Base-by-base conservation (phyloP, 1,140 invertebrate genomes). In the Nylanderia fulva region DNA sequence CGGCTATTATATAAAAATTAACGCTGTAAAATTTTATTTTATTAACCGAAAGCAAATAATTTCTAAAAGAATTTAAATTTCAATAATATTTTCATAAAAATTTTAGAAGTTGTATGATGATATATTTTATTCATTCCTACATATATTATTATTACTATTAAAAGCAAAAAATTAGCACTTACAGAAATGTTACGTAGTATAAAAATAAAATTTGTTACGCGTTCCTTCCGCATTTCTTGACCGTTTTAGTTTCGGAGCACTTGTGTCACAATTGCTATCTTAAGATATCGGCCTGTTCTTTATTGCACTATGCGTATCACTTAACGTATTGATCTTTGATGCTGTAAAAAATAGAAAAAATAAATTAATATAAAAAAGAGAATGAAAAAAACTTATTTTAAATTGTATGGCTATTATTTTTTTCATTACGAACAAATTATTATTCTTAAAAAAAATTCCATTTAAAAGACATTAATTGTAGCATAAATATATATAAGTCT, bases 141-240 rank as follows among this genome's bases (percentile, higher is more conserved):
- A n/a, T n/a, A n/a, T n/a, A 2, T 72, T 48, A 33, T 15, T 33
- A 18, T 69, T 13, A 2, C 8, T 56, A 27, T 52, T 42, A 60
- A 24, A 21, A 64, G 2, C 2, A n/a, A 54, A 36, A 60, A 48
- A 9, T n/a, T n/a, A 27, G 15, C 18, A 48, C 15, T 48, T 48
- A n/a, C 18, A 76, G 15, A 48, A 48, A 4, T 48, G 1, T 48
- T 21, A 39, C 33, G 61, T 13, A 18, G 60, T 68, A 64, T 29
- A 39, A 68, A 68, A 79, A 79, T 79, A 79, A 66, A 68, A 66
- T 21, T 63, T 79, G 61, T 52, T 79, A 79, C 61, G 39, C 58
- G 29, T 5, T 79, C 42, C 21, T 79, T 48, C 42, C 61, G 75
- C 75, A 66, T 79, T 79, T 79, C 75, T 79, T 54, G 61, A 68